Evolutionary conservation across 2,113 vertebrate genomes (phyloP), one percentile per base, ranked within the genome.

Genomic region (Eulemur macaco): DNA sequence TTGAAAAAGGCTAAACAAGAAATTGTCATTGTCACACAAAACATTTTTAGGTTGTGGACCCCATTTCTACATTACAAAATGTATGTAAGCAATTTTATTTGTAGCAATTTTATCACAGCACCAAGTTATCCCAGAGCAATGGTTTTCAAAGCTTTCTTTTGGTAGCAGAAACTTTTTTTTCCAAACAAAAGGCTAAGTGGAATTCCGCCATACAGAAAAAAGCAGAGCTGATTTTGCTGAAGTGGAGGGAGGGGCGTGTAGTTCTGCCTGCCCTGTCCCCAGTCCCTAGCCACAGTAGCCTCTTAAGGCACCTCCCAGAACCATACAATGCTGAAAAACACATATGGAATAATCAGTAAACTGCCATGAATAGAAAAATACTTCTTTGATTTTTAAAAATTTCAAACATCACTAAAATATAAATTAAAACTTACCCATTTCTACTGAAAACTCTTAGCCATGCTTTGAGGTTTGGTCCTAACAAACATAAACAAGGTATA

Each of bases 361-460:
- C 3, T 23, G 1, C 29, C 78, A 58, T 7, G 1, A 73, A 85
- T 25, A 88, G 58, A 86, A 64, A 97, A 94, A 91, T 9, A 73
- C 1, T 8, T 42, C 34, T 25, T 63, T 60, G 54, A 39, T 20
- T 86, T 42, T 77, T 63, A 7, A 20, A n/a, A 89, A 91, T 27
- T 86, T 90, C 69, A 42, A 94, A 56, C 8, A 76, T 81, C 50
- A 95, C n/a, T 91, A 84, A 89, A 87, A 89, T 42, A 71, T 31
- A 92, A 93, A 89, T 85, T 50, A 92, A 86, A 96, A 98, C 98
- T 98, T 98, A 99, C 99, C 99, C 99, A 39, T 99, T 99, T 94
- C 99, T 99, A 98, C 99, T 99, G 98, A 99, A 99, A 74, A 99
- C 99, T 89, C 99, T 98, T 92, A 99, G 99, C 99, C 99, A 99